Base-by-base conservation (phyloP, 2,113 vertebrate species). In the Turdus rufiventris region DNA sequence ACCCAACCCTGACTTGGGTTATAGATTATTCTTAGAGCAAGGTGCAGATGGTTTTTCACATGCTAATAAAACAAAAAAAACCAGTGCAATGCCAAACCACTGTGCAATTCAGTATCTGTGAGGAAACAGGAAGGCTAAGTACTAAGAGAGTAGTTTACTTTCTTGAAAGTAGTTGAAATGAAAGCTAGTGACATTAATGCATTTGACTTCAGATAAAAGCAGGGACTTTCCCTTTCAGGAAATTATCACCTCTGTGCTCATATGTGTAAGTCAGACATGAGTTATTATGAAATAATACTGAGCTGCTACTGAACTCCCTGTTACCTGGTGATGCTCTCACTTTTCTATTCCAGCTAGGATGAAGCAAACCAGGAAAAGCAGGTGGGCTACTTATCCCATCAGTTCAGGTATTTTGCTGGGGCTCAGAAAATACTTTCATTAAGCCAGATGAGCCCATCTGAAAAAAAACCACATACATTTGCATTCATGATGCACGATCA, bases 101-200 rank as follows among this genome's bases (percentile, higher is more conserved):
- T 0, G 0, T 16, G 57, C 9, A 70, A 42, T 79, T 61, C n/a
- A 25, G 0, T 61, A 42, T 18, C 63, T 63, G 4, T 12, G 16
- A 86, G 23, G 33, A 29, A 61, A 33, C 0, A 74, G 54, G 47
- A 89, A 77, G 14, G 20, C 11, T 47, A 34, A 53, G 5, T 34
- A 50, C 5, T n/a, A 36, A 24, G 34, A 83, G 28, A 61, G 24
- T 2, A 38, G 28, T 45, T 33, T 47, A 17, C 23, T 47, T 56
- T 31, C 58, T 33, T 71, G 24, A 24, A 80, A 62, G 71, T 42
- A 7, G 11, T 16, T 73, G 28, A 54, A 88, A 72, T 21, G 28
- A 14, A 78, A 88, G 17, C 7, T 34, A 50, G 34, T 42, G 17
- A 50, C 53, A 56, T 85, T 21, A 38, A 23, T 62, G 26, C 29